Evolutionary conservation across 1,140 invertebrate species (phyloP), one percentile per base, ranked within the genome.

Genomic region (Trachymyrmex septentrionalis): DNA sequence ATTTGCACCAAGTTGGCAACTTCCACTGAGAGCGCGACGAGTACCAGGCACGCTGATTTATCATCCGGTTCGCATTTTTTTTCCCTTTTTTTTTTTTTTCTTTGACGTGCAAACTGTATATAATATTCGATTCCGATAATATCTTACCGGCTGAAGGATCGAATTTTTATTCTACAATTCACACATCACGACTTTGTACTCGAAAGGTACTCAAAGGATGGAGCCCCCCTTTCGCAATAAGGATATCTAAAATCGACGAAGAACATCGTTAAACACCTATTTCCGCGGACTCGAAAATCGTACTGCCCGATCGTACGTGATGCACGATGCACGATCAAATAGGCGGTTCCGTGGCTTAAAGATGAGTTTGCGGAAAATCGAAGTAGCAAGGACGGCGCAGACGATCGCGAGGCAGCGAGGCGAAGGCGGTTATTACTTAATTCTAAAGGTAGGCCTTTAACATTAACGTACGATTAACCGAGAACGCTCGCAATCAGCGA

Each of bases 321-420:
- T 81, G 48, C 48, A 71, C 78, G 80, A 59, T 59, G 16, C 67
- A 30, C 30, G 30, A 61, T 61, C 38, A 61, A 82, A 82, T 73
- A 61, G 67, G 69, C 55, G 80, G 67, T 73, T 59, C 67, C 67
- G 67, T 14, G 80, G 19, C 34, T 72, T 82, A 72, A 82, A 72
- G 78, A 82, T 53, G 66, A 82, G 78, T 72, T 61, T 82, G 69
- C 61, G 50, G 80, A 88, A 86, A 88, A 87, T 84, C 64, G 34
- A 77, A 82, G 73, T 78, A 38, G 44, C 53, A 30, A 64, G 53
- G 44, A 38, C 1, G 44, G 44, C 59, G 50, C 53, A 44, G 71
- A 24, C 50, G 48, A 21, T 24, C 44, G 7, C 21, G 64, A 38
- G 53, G 85, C 57, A 82, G 86, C 38, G 53, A 21, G 53, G 53